Conservation (phyloP, 2,113 vertebrate species). For the Xiphophorus hellerii region DNA sequence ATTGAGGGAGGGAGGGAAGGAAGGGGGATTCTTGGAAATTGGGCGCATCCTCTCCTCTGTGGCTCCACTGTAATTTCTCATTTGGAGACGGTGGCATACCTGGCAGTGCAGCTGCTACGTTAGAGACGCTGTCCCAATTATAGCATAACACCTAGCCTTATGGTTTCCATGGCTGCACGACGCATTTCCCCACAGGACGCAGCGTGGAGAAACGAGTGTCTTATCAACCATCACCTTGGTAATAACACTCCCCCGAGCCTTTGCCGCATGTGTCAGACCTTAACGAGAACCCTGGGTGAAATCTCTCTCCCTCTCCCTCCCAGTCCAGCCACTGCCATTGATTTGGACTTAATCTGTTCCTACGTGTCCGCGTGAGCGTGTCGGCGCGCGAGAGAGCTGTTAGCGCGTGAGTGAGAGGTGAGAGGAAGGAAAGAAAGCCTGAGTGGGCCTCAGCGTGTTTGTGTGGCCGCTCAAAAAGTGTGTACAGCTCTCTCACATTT, state of each 20-base stretch:
- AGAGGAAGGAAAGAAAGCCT: background rate
- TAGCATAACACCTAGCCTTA: slow-evolving; percentile 86
- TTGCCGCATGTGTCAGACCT: slow-evolving; percentile 83
- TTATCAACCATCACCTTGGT: slow-evolving; percentile 90
- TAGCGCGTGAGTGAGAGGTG: slow-evolving; percentile 25
- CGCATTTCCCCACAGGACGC: slow-evolving; percentile 87
- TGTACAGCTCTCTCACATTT: background rate
- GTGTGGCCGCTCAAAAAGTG: background rate
- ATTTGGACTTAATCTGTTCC: slow-evolving; percentile 87
- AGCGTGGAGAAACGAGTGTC: slow-evolving; percentile 85
- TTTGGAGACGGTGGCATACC: slow-evolving; percentile 82
- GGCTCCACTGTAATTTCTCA: slow-evolving; percentile 79
- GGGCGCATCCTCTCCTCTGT: slow-evolving; percentile 42
- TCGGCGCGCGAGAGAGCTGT: slow-evolving; percentile 32
- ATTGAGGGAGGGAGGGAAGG: slow-evolving; percentile 4
- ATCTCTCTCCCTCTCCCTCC: slow-evolving; percentile 79
- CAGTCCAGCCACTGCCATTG: slow-evolving; percentile 83
- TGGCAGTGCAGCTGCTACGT: slow-evolving; percentile 81
- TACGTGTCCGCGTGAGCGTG: slow-evolving; percentile 64
- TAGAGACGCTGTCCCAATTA: slow-evolving; percentile 87
- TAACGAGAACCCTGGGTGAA: slow-evolving; percentile 86
- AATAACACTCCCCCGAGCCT: slow-evolving; percentile 85
- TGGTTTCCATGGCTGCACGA: slow-evolving; percentile 94
- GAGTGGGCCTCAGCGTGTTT: slow-evolving; percentile 30
- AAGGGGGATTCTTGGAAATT: slow-evolving; percentile 44